phyloP scores from a whole-genome alignment of 1,140 invertebrate genomes.

The Drosophila ogumai region DNA sequence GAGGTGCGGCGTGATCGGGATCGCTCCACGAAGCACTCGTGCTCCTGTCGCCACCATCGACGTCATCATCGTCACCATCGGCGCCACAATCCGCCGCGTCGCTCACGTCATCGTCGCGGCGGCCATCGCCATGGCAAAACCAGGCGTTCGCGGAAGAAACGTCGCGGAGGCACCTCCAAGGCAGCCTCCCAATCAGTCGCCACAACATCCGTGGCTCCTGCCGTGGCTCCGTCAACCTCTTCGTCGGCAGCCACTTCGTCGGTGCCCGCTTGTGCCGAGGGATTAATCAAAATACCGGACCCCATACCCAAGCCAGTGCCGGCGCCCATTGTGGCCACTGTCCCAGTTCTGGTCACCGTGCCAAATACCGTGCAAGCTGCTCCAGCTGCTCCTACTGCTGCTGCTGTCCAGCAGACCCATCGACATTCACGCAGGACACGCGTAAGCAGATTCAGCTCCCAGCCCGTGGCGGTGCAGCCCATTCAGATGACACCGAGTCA shows the following conservation, averaged over 20 bases:
- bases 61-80: conserved; percentile 21
- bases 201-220: too few species aligned
- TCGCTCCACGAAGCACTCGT: not conserved
- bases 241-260: not conserved
- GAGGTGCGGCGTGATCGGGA: not conserved
- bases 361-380: not conserved
- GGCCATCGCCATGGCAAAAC: not conserved
- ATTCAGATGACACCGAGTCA: not conserved
- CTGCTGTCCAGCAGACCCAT: not conserved
- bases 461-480: not conserved
- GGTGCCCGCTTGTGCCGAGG: not conserved
- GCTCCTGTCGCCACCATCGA: conserved; percentile 12
- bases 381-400: too few species aligned
- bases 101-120: not conserved
- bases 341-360: not conserved
- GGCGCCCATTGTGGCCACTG: conserved; percentile 5
- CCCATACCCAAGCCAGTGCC: conserved; percentile 20
- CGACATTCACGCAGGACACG: not conserved
- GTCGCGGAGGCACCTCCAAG: not conserved
- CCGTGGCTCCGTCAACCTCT: not conserved
- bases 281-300: conserved; percentile 2
- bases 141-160: not conserved
- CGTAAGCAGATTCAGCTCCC: not conserved
- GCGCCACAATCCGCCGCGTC: conserved; percentile 2
- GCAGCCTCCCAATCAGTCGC: not conserved